phyloP scores from a whole-genome alignment of 2,888 invertebrate species.

The Drosophila vallismaia region DNA sequence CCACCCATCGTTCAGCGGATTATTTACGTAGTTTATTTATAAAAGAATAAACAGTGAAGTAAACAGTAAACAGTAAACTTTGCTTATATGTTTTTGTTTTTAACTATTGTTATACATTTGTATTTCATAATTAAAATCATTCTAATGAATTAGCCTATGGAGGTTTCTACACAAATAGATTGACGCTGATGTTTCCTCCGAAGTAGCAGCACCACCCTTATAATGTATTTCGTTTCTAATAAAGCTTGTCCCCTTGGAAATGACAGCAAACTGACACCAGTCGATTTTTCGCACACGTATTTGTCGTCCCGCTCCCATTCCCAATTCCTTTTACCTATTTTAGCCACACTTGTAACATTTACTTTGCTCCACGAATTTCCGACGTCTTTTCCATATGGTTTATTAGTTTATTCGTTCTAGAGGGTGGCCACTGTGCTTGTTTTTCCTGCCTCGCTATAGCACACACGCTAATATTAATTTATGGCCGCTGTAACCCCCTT shows the following conservation, averaged over 20 bases:
- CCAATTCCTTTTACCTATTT: slow-evolving; percentile 1
- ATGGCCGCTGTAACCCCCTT: slow-evolving; percentile 60
- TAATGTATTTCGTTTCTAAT: background rate
- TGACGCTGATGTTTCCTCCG: slow-evolving; percentile 60
- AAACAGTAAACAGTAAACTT: too few species aligned
- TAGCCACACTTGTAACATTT: slow-evolving; percentile 42
- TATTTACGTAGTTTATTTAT: too few species aligned
- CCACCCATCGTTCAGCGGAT: background rate
- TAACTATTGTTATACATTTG: too few species aligned
- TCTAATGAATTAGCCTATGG: too few species aligned
- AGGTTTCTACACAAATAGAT: slow-evolving; percentile 62
- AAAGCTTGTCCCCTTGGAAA: slow-evolving; percentile 2
- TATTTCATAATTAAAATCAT: too few species aligned
- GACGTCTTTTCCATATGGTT: slow-evolving; percentile 63
- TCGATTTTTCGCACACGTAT: slow-evolving; percentile 49
- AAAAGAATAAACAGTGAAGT: too few species aligned
- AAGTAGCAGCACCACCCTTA: background rate
- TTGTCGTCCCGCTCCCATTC: slow-evolving; percentile 14
- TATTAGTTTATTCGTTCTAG: slow-evolving; percentile 63
- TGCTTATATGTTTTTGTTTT: too few species aligned
- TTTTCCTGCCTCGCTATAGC: slow-evolving; percentile 27
- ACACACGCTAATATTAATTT: slow-evolving; percentile 71
- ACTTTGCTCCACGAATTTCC: slow-evolving; percentile 5
- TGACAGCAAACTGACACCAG: slow-evolving; percentile 75
- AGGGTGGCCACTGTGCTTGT: slow-evolving; percentile 32